Evolutionary conservation across 1,140 invertebrate genomes (phyloP), one percentile per base, ranked within the genome.

Genomic region (Drosophila pruinosa): DNA sequence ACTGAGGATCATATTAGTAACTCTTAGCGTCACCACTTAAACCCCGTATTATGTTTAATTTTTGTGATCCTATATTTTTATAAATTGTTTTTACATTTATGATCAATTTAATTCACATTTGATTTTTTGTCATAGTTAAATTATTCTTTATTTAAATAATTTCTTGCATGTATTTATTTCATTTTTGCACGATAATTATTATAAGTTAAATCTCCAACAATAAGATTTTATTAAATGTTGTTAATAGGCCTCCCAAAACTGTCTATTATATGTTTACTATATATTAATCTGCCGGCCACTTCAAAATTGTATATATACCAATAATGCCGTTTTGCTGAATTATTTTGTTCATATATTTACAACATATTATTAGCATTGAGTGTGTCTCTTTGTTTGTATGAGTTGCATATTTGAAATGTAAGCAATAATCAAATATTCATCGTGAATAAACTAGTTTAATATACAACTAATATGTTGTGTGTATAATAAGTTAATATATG

Each of bases 121-220:
- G 26, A 45, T 45, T 19, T 61, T 82, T 82, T 82, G 72, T 75
- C 76, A 61, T 80, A 86, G 57, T 74, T 86, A 74, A 86, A 77
- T 76, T 86, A 70, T 85, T 68, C 53, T 72, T 85, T 85, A 86
- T 86, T 85, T 71, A 77, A 85, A 86, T 81, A 74, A 77, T 86
- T 85, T 41, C 64, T 85, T 86, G 70, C 73, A 69, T 85, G 81
- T 85, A 71, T 34, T 77, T 72, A 71, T 72, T 68, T 57, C 45
- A 57, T 68, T 86, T 67, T 68, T 81, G 81, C 81, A 78, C 82
- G 78, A 88, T 86, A 78, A 88, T 67, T 86, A 72, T 74, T 81
- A 72, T 88, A 88, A 88, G 70, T 78, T 81, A 81, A 86, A 86
- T 86, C 82, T 86, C 75, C 71, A 86, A 86, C 82, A 86, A 88